phyloP scores from a whole-genome alignment of 2,888 invertebrate genomes.

The Chirona hameri region DNA sequence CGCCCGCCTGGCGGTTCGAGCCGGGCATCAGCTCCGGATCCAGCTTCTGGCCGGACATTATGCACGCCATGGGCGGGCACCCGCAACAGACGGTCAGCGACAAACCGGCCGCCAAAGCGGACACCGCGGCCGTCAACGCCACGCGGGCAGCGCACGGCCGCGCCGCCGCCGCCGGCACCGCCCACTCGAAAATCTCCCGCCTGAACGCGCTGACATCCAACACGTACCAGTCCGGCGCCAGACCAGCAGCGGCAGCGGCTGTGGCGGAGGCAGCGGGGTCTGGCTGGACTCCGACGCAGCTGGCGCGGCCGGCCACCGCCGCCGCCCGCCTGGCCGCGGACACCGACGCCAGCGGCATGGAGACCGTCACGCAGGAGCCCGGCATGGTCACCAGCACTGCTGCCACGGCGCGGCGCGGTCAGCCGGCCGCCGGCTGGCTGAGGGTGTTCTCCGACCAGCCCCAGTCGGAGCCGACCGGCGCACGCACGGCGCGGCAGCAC shows the following conservation, averaged over 20 bases:
- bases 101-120: neutral
- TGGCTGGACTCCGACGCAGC: neutral
- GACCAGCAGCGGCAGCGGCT: neutral
- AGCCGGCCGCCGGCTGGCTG: neutral
- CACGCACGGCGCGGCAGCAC: neutral
- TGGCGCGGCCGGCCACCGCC: neutral
- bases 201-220: neutral
- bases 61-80: neutral
- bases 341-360: neutral
- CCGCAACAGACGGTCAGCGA: neutral
- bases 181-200: neutral
- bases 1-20: constrained; percentile 9
- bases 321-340: neutral
- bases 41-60: neutral
- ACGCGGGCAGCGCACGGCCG: neutral
- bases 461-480: neutral
- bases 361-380: neutral
- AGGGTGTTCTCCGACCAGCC: neutral
- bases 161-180: neutral
- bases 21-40: neutral
- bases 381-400: neutral
- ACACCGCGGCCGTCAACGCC: neutral
- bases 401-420: neutral
- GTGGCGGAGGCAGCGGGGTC: neutral
- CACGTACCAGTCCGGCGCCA: neutral